Evolutionary conservation across 2,797 vertebrate species (phyloP).

Genomic region (Eulemur mongoz): DNA sequence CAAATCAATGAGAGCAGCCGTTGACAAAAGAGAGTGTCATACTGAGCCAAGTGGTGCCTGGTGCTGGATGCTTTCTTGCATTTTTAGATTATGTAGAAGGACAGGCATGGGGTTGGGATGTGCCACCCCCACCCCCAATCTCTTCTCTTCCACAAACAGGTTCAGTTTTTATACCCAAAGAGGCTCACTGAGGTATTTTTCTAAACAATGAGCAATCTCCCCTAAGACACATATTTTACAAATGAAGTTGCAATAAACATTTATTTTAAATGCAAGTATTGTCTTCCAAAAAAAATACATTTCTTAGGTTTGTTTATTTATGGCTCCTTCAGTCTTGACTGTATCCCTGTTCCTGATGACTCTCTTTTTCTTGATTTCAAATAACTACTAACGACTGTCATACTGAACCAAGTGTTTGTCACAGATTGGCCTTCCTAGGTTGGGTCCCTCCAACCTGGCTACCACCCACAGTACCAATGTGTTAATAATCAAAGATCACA

Average conservation of each 20-base stretch:
- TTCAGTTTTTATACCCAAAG: background rate
- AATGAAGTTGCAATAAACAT: background rate
- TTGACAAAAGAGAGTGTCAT: background rate
- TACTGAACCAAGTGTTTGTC: background rate
- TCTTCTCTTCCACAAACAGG: background rate
- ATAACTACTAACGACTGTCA: background rate
- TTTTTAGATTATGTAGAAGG: background rate
- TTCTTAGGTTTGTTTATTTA: background rate
- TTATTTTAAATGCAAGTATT: constrained; percentile 7
- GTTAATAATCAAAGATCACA: background rate
- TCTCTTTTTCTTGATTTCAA: background rate
- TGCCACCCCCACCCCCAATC: background rate
- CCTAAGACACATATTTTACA: background rate
- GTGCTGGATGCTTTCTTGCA: background rate
- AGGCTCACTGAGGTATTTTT: background rate
- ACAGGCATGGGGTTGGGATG: background rate
- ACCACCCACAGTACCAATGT: background rate
- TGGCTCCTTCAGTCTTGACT: background rate
- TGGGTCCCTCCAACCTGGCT: background rate
- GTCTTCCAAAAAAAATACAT: background rate
- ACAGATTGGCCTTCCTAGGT: background rate
- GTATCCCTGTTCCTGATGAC: background rate
- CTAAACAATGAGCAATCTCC: background rate
- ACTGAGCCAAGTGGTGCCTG: background rate
- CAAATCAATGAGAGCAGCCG: background rate